These are phyloP conservation scores for Prietella phreatophila DNA, from an alignment of 2,113 vertebrate genomes.

Conservation along the genomic window DNA sequence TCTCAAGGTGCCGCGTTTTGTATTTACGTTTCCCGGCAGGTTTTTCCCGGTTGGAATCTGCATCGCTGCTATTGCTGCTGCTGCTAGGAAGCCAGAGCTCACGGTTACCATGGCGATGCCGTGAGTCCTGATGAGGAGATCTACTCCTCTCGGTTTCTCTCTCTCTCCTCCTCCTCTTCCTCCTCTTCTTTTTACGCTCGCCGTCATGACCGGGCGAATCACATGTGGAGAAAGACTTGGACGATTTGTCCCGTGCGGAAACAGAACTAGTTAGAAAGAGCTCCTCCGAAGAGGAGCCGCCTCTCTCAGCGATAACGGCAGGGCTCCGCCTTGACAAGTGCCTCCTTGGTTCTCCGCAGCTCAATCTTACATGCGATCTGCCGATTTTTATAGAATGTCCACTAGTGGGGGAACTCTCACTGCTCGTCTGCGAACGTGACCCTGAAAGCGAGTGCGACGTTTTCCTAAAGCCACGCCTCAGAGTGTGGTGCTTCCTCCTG, in stretches of 20 bases:
- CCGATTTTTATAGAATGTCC: background rate
- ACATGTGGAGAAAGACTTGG: slow-evolving; percentile 67
- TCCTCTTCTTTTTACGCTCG: background rate
- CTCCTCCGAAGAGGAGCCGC: slow-evolving; percentile 55
- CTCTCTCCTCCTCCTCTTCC: background rate
- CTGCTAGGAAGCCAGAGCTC: background rate
- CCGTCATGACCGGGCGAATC: background rate
- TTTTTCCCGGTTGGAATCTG: slow-evolving; percentile 73
- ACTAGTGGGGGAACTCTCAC: slow-evolving; percentile 20
- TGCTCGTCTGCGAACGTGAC: background rate
- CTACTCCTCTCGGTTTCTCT: slow-evolving; percentile 14
- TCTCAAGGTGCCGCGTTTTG: slow-evolving; percentile 88
- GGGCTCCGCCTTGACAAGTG: slow-evolving; percentile 12
- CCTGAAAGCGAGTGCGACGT: background rate
- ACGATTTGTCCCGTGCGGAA: slow-evolving; percentile 72
- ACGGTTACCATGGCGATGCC: background rate
- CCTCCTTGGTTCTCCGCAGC: slow-evolving; percentile 27
- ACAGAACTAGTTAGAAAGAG: slow-evolving; percentile 73
- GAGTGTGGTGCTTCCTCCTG: background rate
- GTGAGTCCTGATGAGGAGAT: slow-evolving; percentile 16
- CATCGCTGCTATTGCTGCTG: slow-evolving; percentile 34
- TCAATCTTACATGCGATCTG: background rate
- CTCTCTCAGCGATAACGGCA: background rate
- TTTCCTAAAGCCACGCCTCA: background rate
- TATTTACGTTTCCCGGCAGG: slow-evolving; percentile 94